phyloP scores from a whole-genome alignment of 1,140 invertebrate species.

The Telenomus remus region DNA sequence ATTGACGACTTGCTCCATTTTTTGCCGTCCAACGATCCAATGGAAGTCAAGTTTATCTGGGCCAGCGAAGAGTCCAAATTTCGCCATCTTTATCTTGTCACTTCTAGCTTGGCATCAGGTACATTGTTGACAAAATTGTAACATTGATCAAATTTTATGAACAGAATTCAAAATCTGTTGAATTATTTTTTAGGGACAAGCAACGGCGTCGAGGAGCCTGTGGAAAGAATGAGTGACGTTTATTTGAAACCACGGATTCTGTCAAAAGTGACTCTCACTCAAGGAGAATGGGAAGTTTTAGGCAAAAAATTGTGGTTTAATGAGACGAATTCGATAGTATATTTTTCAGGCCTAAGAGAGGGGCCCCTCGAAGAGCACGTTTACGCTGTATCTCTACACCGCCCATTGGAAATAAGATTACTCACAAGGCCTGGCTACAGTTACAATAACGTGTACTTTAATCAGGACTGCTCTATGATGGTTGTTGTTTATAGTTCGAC shows the following conservation, averaged over 20 bases:
- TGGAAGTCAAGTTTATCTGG: conserved; percentile 87
- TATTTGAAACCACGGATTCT: conserved; percentile 78
- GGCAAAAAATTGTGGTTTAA: conserved; percentile 88
- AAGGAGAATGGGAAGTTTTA: conserved; percentile 89
- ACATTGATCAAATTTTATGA: too few species aligned
- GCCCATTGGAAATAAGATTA: conserved; percentile 81
- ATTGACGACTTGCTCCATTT: conserved; percentile 93
- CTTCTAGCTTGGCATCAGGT: conserved; percentile 74
- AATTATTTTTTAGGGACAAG: conserved; percentile 65
- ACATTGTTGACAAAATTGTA: too few species aligned
- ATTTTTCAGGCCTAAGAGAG: conserved; percentile 88
- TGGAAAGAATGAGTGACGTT: conserved; percentile 75
- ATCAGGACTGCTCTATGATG: conserved; percentile 89
- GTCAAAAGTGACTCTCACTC: conserved; percentile 83
- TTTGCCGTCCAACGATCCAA: conserved; percentile 79
- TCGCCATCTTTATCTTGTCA: conserved; percentile 90
- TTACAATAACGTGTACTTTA: conserved; percentile 85
- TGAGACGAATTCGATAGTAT: conserved; percentile 81
- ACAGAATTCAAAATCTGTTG: too few species aligned
- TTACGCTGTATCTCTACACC: conserved; percentile 84
- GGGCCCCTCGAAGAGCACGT: conserved; percentile 88
- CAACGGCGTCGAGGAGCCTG: conserved; percentile 74
- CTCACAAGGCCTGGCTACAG: conserved; percentile 86
- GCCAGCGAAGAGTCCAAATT: conserved; percentile 94
- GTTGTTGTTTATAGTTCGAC: conserved; percentile 94